phyloP scores from a whole-genome alignment of 2,888 invertebrate genomes.

The Petrolisthes cinctipes region DNA sequence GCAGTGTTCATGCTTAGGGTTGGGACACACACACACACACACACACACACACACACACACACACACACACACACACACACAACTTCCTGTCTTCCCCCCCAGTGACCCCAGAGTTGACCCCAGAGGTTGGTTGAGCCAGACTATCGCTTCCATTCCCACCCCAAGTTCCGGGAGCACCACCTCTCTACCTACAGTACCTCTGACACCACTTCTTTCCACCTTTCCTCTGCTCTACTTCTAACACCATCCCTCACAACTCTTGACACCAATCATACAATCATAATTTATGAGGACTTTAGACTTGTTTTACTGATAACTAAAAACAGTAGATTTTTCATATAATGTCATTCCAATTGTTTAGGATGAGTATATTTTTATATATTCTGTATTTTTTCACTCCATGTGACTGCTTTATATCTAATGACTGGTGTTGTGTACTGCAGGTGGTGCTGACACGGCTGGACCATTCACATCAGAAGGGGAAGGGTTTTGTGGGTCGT shows the following conservation, averaged over 20 bases:
- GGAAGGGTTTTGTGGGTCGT: slow-evolving; percentile 49
- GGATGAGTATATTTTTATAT: neutral
- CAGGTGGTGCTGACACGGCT: slow-evolving; percentile 59
- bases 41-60: slow-evolving; percentile 10
- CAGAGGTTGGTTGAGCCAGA: neutral
- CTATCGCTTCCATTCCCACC: neutral
- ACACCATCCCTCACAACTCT: neutral
- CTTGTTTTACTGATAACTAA: too few species aligned
- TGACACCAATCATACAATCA: neutral
- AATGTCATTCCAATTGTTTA: neutral
- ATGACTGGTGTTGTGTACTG: neutral
- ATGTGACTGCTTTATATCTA: slow-evolving; percentile 5
- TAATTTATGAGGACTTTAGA: too few species aligned
- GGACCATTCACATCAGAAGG: slow-evolving; percentile 61
- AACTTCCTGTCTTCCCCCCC: neutral
- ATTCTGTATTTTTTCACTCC: neutral
- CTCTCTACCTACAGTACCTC: neutral
- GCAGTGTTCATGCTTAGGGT: neutral
- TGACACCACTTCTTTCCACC: neutral
- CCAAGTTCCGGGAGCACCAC: neutral
- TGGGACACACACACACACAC: neutral
- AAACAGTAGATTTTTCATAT: neutral
- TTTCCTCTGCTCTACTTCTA: neutral
- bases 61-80: slow-evolving; percentile 8
- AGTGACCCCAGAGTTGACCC: too few species aligned